A percentile compares a stretch with the other conserved stretches of the same genome.
phyloP scores from a whole-genome alignment of 2,797 vertebrate genomes.

The Sebastes minor region DNA sequence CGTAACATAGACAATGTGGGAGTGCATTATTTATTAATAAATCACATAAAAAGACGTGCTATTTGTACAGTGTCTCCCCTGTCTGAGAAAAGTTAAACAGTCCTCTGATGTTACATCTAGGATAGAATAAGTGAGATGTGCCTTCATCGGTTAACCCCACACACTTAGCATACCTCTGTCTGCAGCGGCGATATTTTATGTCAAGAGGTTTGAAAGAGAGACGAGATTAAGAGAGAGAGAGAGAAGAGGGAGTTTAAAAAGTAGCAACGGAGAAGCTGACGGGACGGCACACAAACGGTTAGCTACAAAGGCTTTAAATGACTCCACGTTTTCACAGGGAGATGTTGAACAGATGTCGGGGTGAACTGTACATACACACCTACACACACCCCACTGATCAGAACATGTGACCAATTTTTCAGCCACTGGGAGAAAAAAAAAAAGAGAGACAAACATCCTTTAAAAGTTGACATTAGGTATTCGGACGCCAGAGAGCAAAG shows the following conservation, averaged over 20 bases:
- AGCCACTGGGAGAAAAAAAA: slow-evolving; percentile 29
- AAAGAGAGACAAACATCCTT: slow-evolving; percentile 84
- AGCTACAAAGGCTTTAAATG: slow-evolving; percentile 17
- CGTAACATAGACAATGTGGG: neutral
- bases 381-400: slow-evolving; percentile 49
- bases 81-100: slow-evolving; percentile 31
- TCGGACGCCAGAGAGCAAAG: slow-evolving; percentile 91
- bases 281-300: slow-evolving; percentile 15
- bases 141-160: slow-evolving; percentile 38
- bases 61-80: neutral
- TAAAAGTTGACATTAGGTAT: slow-evolving; percentile 96
- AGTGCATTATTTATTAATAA: slow-evolving; percentile 6
- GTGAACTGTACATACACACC: slow-evolving; percentile 42
- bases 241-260: slow-evolving; percentile 3
- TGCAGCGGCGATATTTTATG: slow-evolving; percentile 25
- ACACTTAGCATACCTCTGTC: slow-evolving; percentile 54
- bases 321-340: slow-evolving; percentile 41
- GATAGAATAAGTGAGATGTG: slow-evolving; percentile 2
- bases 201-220: slow-evolving; percentile 49
- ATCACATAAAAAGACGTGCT: slow-evolving; percentile 5
- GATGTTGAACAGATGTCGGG: slow-evolving; percentile 64
- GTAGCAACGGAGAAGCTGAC: slow-evolving; percentile 17
- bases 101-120: slow-evolving; percentile 10
- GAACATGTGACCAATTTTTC: slow-evolving; percentile 52
- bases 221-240: slow-evolving; percentile 15